Percentiles rank a stretch among this genome's conserved stretches.
Conservation (phyloP, 2,888 invertebrate species). For the Oscheius sp. region DNA sequence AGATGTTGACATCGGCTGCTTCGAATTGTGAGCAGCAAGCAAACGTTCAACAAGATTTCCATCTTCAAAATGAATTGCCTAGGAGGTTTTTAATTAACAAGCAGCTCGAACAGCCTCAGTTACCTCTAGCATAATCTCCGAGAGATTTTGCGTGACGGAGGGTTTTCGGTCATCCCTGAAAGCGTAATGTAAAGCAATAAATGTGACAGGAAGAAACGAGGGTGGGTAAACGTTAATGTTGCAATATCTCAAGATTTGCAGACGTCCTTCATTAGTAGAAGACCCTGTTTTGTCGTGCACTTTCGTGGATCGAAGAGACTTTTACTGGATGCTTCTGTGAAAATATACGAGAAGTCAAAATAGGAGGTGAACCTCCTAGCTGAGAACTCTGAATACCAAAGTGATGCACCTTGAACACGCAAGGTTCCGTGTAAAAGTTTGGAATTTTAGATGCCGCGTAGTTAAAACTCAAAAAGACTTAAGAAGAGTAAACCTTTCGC, state of each 20-base stretch:
- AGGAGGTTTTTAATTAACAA: constrained; percentile 20
- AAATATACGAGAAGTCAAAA: not conserved
- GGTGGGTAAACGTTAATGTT: constrained; percentile 29
- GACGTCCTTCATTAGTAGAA: constrained; percentile 31
- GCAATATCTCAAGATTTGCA: constrained; percentile 31
- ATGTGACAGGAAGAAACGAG: constrained; percentile 13
- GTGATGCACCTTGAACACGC: constrained; percentile 19
- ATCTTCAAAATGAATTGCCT: constrained; percentile 73
- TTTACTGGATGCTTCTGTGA: not conserved
- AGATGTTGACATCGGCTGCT: constrained; percentile 69
- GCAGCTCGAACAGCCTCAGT: constrained; percentile 1
- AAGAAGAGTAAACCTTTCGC: constrained; percentile 47
- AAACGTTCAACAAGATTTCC: constrained; percentile 68
- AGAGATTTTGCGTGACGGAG: constrained; percentile 70
- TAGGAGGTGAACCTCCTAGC: too few relatives aligned
- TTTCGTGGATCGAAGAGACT: constrained; percentile 9
- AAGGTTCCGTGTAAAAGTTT: constrained; percentile 12
- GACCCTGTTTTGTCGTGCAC: constrained; percentile 18
- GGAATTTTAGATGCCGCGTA: not conserved
- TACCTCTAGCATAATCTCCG: constrained; percentile 72
- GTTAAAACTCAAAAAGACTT: not conserved
- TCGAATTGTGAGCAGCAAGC: constrained; percentile 64
- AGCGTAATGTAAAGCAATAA: constrained; percentile 21
- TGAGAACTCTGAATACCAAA: not conserved
- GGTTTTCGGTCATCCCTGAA: constrained; percentile 71